These are phyloP conservation scores for Schizopygopsis pylzovi DNA, from an alignment of 2,797 vertebrate genomes.

Conservation along the genomic window DNA sequence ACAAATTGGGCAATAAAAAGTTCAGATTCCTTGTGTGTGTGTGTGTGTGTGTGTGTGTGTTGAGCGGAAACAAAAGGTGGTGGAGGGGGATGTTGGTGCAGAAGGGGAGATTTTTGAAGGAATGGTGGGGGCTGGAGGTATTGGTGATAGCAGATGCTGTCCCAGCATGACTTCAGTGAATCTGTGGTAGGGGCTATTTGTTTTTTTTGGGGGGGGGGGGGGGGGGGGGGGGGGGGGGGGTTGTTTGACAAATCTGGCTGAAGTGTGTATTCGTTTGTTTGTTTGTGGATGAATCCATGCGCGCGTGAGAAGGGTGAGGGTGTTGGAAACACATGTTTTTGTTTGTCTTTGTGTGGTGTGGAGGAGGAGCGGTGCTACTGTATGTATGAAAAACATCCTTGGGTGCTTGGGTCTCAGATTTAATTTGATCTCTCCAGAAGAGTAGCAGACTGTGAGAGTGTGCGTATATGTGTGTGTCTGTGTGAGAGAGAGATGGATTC, in stretches of 20 bases:
- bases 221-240: not conserved
- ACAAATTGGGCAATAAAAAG: constrained; percentile 55
- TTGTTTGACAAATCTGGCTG: constrained; percentile 50
- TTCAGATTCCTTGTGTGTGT: constrained; percentile 39
- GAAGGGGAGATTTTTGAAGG: not conserved
- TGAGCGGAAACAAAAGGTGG: constrained; percentile 22
- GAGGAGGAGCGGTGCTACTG: constrained; percentile 39
- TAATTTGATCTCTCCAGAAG: not conserved
- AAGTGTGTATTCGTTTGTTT: constrained; percentile 53
- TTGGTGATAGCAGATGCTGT: constrained; percentile 65
- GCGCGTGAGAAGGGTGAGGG: constrained; percentile 17
- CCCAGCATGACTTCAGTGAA: constrained; percentile 67
- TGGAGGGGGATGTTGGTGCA: constrained; percentile 29
- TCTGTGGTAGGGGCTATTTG: constrained; percentile 46
- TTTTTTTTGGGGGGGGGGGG: not conserved
- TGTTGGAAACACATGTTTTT: constrained; percentile 45
- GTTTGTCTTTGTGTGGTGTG: constrained; percentile 26
- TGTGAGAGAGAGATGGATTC: not conserved
- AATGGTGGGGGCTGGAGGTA: constrained; percentile 51
- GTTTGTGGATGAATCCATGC: constrained; percentile 19
- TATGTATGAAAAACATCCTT: constrained; percentile 34
- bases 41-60: constrained; percentile 39
- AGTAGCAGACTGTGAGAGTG: not conserved
- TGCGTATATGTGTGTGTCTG: not conserved
- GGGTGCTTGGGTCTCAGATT: constrained; percentile 24